Evolutionary conservation across 2,797 vertebrate genomes (phyloP).

Genomic region (Sebastes hopkinsi): DNA sequence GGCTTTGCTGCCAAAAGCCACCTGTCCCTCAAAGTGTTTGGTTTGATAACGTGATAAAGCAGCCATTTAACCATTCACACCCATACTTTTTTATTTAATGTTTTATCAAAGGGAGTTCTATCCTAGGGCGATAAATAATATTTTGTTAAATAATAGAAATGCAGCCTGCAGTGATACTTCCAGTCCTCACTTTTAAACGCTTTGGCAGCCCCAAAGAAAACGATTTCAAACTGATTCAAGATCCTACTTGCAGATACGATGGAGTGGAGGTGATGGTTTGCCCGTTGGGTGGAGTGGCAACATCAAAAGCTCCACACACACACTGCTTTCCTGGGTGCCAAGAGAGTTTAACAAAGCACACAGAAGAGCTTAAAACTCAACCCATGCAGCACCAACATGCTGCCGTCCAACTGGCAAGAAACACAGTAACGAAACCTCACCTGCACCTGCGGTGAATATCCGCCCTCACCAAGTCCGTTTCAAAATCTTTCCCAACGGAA

Average conservation of each 20-base stretch:
- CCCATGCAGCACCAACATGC: not conserved
- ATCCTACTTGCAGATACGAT: slow-evolving; percentile 42
- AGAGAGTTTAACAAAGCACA: slow-evolving; percentile 46
- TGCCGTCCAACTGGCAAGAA: slow-evolving; percentile 51
- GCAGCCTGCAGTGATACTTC: slow-evolving; percentile 28
- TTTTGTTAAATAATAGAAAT: slow-evolving; percentile 32
- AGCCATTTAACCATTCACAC: slow-evolving; percentile 20
- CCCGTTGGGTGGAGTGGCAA: slow-evolving; percentile 50
- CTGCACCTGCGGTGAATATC: slow-evolving; percentile 52
- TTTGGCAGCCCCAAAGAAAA: slow-evolving; percentile 32
- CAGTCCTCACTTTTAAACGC: not conserved
- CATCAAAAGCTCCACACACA: slow-evolving; percentile 58
- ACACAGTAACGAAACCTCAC: slow-evolving; percentile 39
- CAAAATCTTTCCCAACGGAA: slow-evolving; percentile 4
- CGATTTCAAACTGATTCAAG: slow-evolving; percentile 50
- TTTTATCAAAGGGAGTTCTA: slow-evolving; percentile 35
- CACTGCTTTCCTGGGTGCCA: slow-evolving; percentile 34
- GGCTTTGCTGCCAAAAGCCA: slow-evolving; percentile 43
- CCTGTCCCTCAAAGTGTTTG: slow-evolving; percentile 43
- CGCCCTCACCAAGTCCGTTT: slow-evolving; percentile 2
- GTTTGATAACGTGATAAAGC: slow-evolving; percentile 37
- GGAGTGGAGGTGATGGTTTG: slow-evolving; percentile 33
- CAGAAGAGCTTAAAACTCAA: slow-evolving; percentile 22
- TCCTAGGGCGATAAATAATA: not conserved
- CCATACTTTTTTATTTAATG: not conserved